These are phyloP conservation scores for Drosophila subsilvestris DNA, from an alignment of 2,888 invertebrate genomes.

Conservation along the genomic window DNA sequence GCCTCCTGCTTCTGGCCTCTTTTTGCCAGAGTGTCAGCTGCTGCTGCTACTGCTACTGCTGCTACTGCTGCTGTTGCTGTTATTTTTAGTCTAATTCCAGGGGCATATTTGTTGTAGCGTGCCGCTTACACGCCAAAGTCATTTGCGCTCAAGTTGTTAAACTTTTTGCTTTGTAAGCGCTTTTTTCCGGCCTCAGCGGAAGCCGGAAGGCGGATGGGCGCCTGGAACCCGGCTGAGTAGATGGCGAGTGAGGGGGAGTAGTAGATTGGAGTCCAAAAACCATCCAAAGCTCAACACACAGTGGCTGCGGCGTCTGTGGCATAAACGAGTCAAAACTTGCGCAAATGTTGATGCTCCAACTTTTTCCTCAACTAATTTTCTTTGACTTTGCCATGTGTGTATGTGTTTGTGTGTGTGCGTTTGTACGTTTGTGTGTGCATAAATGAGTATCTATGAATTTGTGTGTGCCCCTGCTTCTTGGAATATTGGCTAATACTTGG, in stretches of 20 bases:
- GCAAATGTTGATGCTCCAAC: conserved; percentile 66
- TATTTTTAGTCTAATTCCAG: conserved; percentile 64
- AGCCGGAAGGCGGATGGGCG: conserved; percentile 28
- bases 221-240: background rate
- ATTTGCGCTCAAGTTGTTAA: conserved; percentile 72
- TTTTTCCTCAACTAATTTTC: conserved; percentile 57
- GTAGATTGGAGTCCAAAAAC: conserved; percentile 8
- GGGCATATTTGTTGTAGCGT: conserved; percentile 64
- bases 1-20: background rate
- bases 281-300: conserved; percentile 3
- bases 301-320: conserved; percentile 47
- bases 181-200: conserved; percentile 64
- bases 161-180: conserved; percentile 71
- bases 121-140: conserved; percentile 71
- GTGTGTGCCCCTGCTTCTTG: background rate
- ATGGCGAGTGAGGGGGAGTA: background rate
- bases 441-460: conserved; percentile 1
- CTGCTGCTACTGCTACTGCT: conserved; percentile 1
- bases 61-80: conserved; percentile 32
- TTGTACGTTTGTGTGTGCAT: conserved; percentile 7
- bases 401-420: background rate
- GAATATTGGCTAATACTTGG: conserved; percentile 32
- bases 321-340: conserved; percentile 59
- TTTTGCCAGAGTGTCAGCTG: conserved; percentile 23
- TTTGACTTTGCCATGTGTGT: conserved; percentile 33